A percentile compares a stretch with the other conserved stretches of the same genome.
Conservation (phyloP, 2,113 vertebrate species). For the Pelobates fuscus region DNA sequence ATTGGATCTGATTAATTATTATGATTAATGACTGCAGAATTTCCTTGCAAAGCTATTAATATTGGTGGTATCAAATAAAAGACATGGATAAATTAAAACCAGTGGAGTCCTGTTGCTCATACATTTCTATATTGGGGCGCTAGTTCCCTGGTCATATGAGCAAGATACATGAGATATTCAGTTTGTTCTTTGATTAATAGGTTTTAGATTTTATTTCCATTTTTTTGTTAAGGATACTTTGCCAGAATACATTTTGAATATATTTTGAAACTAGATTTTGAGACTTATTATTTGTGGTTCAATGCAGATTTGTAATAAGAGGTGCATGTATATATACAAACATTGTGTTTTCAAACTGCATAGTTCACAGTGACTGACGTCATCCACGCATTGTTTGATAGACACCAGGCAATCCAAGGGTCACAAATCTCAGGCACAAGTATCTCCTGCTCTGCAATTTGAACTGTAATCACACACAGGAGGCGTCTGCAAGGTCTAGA, state of each 20-base stretch:
- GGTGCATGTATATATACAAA: no score
- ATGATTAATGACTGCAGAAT: slow-evolving; percentile 97
- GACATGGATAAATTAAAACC: slow-evolving; percentile 87
- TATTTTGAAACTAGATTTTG: no score
- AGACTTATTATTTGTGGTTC: no score
- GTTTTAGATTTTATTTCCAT: slow-evolving; percentile 42
- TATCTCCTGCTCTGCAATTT: no score
- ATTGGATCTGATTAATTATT: slow-evolving; percentile 99
- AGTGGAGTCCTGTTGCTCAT: slow-evolving; percentile 73
- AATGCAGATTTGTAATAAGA: slow-evolving; percentile 23
- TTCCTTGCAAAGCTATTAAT: slow-evolving; percentile 91
- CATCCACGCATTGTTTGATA: no score
- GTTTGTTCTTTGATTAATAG: slow-evolving; percentile 52
- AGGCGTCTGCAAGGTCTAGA: no score
- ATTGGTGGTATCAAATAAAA: slow-evolving; percentile 81
- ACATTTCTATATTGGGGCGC: slow-evolving; percentile 63
- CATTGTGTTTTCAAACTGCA: no score
- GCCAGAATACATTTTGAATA: slow-evolving; percentile 1
- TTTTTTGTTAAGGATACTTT: slow-evolving; percentile 35
- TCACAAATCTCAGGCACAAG: no score
- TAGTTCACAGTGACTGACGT: no score
- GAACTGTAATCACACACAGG: no score
- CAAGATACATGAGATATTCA: slow-evolving; percentile 39
- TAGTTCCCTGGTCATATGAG: slow-evolving; percentile 66
- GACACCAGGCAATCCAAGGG: no score